Evolutionary conservation across 2,888 invertebrate species (phyloP), one percentile per base, ranked within the genome.

Genomic region (Lucinisca nassula): DNA sequence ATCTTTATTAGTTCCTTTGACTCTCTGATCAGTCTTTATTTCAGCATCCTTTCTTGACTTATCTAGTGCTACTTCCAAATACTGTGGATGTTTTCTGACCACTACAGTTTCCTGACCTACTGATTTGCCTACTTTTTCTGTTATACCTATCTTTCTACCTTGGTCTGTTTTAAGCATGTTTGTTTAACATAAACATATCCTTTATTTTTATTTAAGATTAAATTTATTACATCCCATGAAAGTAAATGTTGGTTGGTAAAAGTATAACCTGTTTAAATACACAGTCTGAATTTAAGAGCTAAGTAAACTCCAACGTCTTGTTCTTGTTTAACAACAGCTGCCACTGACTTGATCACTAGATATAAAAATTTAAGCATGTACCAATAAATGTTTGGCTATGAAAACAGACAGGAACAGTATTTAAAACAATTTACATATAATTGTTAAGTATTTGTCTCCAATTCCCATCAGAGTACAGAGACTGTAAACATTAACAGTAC

Each of bases 131-230:
- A 86, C 67, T 21, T 82, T 81, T 45, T 67, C 72, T 0, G 82
- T 80, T 70, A 78, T 82, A 27, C 49, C 61, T 70, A 72, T 58
- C 51, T 83, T 84, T 37, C 82, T 76, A 37, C 74, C 81, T 40
- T 82, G 86, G 21, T 84, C 89, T 75, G 89, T 82, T 73, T 82
- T 86, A 32, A 86, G 77, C 89, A 89, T 89, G 79, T 86, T 89
- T 84, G 82, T 72, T 86, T 70, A 76, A 77, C 82, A 78, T 75
- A 79, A 82, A 84, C 84, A 89, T 38, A 86, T 84, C 72, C 78
- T 37, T 77, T 55, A 55, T 38, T 77, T 58, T 87, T 76, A 73
- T 81, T 80, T 77, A 78, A 37, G 14, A 67, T 38, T 79, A 51
- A 74, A 81, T 83, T 83, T 83, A 83, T 87, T 72, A 51, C 82